A percentile compares a stretch with the other conserved stretches of the same genome.
phyloP scores from a whole-genome alignment of 2,888 invertebrate species.

The Apotomis betuletana region DNA sequence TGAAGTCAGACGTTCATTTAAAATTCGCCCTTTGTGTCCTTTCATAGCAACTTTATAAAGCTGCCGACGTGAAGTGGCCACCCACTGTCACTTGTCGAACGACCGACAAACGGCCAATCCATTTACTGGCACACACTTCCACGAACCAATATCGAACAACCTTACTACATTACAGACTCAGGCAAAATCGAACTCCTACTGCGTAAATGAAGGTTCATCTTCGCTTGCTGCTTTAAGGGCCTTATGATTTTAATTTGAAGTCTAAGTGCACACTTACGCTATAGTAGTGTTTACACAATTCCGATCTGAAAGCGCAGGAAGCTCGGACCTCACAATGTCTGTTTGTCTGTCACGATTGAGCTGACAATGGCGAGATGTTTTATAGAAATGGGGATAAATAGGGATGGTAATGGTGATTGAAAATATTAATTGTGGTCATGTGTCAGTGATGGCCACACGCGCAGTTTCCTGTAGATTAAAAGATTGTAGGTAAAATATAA shows the following conservation, averaged over 20 bases:
- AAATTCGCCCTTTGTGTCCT: constrained; percentile 63
- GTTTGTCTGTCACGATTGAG: constrained; percentile 67
- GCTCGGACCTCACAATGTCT: constrained; percentile 63
- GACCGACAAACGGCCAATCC: constrained; percentile 70
- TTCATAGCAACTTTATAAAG: constrained; percentile 57
- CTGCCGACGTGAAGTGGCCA: constrained; percentile 68
- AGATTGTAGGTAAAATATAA: background rate
- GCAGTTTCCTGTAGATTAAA: constrained; percentile 3
- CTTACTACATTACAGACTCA: constrained; percentile 31
- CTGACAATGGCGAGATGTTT: constrained; percentile 54
- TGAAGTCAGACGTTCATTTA: constrained; percentile 45
- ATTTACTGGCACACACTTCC: constrained; percentile 64
- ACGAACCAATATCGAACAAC: constrained; percentile 47
- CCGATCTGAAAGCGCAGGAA: constrained; percentile 73
- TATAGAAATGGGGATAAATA: constrained; percentile 35
- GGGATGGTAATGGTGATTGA: constrained; percentile 28
- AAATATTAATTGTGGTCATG: constrained; percentile 28
- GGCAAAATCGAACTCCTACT: constrained; percentile 36
- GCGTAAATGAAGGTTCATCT: rapidly evolving
- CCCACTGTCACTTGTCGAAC: constrained; percentile 64
- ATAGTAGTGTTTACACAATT: constrained; percentile 64
- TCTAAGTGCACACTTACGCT: constrained; percentile 56
- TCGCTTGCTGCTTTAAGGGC: background rate
- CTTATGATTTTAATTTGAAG: constrained; percentile 7
- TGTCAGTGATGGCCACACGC: constrained; percentile 34